Evolutionary conservation across 2,797 vertebrate genomes (phyloP).

Genomic region (Numenius phaeopus): DNA sequence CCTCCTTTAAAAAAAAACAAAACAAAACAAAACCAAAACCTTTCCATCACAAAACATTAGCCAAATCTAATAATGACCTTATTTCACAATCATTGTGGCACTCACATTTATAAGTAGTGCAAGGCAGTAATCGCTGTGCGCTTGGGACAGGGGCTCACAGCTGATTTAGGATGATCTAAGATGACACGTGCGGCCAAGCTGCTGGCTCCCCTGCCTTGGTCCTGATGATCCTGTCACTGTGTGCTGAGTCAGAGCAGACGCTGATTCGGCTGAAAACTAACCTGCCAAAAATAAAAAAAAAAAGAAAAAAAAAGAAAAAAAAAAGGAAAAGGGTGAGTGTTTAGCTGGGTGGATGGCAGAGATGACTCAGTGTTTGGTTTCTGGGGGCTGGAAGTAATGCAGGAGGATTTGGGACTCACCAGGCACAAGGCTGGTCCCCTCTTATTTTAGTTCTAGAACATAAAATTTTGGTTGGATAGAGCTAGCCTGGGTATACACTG

Average conservation of each 20-base stretch:
- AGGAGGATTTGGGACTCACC: neutral
- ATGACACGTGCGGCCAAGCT: neutral
- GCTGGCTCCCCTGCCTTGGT: neutral
- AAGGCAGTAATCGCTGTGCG: neutral
- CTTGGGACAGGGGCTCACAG: neutral
- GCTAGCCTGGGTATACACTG: neutral
- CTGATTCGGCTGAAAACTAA: neutral
- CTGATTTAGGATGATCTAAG: neutral
- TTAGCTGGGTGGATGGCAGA: neutral
- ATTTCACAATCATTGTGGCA: neutral
- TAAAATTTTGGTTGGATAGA: neutral
- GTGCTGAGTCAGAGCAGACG: neutral
- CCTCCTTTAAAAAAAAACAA: neutral
- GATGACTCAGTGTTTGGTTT: neutral
- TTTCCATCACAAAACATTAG: neutral
- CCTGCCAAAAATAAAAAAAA: neutral
- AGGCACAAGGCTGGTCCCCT: neutral
- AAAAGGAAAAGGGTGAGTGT: neutral
- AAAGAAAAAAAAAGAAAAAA: fast-evolving
- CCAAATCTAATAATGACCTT: neutral
- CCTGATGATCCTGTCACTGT: neutral
- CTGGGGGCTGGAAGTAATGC: neutral
- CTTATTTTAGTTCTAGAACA: neutral
- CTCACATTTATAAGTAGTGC: neutral
- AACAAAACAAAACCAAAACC: neutral